These are phyloP conservation scores for Periophthalmus magnuspinnatus DNA, from an alignment of 2,797 vertebrate genomes.

Conservation along the genomic window DNA sequence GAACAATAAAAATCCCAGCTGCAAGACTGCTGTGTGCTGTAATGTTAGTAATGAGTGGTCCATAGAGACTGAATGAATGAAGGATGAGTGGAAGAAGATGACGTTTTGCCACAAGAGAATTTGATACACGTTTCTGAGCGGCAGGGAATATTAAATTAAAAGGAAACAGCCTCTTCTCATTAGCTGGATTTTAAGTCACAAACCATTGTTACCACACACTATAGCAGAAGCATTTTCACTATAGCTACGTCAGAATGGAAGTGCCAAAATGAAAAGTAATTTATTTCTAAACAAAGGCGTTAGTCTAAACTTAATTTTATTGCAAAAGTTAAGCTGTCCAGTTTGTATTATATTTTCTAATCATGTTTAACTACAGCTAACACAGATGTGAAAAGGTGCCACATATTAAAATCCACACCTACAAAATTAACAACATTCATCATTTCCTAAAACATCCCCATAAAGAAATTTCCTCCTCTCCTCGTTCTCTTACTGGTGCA, in stretches of 20 bases:
- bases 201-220: neutral
- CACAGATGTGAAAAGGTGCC: neutral
- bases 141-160: conserved; percentile 12
- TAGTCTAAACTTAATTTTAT: neutral
- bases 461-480: conserved; percentile 37
- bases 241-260: neutral
- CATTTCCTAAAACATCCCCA: conserved; percentile 27
- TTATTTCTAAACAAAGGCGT: neutral
- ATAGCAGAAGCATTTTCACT: neutral
- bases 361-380: neutral
- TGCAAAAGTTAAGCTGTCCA: neutral
- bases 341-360: neutral
- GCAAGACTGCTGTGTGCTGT: conserved; percentile 29
- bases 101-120: conserved; percentile 30
- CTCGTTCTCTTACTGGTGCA: conserved; percentile 68
- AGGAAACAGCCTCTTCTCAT: neutral
- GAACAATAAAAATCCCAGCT: conserved; percentile 19
- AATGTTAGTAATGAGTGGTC: conserved; percentile 43
- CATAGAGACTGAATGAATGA: conserved; percentile 35
- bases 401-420: conserved; percentile 18
- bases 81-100: conserved; percentile 37
- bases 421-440: conserved; percentile 51
- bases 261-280: neutral
- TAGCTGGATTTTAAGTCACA: neutral
- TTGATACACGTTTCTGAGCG: neutral